These are phyloP conservation scores for Lamellibrachia satsuma DNA, from an alignment of 2,888 invertebrate genomes.

Conservation along the genomic window DNA sequence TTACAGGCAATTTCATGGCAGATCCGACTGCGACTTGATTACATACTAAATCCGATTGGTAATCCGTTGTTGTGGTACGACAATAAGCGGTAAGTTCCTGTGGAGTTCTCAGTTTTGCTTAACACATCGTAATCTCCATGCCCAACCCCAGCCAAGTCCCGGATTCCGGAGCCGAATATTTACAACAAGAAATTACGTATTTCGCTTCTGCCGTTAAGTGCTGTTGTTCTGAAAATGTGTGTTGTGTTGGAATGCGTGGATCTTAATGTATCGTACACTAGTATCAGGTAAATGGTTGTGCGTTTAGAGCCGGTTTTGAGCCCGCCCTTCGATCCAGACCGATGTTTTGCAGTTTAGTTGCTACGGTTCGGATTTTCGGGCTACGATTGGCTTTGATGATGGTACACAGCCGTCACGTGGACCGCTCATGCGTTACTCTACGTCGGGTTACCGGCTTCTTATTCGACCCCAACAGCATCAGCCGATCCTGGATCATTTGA, in stretches of 20 bases:
- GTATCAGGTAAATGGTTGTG: background rate
- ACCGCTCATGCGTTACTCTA: slow-evolving; percentile 10
- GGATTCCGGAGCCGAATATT: background rate
- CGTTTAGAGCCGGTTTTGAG: background rate
- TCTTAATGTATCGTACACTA: background rate
- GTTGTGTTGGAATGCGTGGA: background rate
- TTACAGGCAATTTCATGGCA: slow-evolving; percentile 13
- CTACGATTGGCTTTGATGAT: slow-evolving; percentile 8
- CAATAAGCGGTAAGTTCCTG: slow-evolving; percentile 10
- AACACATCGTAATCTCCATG: background rate
- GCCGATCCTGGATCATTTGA: slow-evolving; percentile 11
- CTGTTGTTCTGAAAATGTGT: background rate
- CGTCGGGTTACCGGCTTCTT: background rate
- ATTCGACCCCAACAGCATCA: slow-evolving; percentile 12
- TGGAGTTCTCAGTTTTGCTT: background rate
- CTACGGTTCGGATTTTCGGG: background rate
- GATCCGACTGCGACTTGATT: background rate
- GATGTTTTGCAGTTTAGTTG: background rate
- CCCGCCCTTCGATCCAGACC: background rate
- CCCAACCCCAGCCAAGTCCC: background rate
- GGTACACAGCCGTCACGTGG: slow-evolving; percentile 1
- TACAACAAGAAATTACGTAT: background rate
- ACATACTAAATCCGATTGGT: background rate
- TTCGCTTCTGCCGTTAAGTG: background rate
- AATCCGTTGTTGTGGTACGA: background rate